Evolutionary conservation across 2,113 vertebrate genomes (phyloP), one percentile per base, ranked within the genome.

Genomic region (Mesembrinibis cayennensis): DNA sequence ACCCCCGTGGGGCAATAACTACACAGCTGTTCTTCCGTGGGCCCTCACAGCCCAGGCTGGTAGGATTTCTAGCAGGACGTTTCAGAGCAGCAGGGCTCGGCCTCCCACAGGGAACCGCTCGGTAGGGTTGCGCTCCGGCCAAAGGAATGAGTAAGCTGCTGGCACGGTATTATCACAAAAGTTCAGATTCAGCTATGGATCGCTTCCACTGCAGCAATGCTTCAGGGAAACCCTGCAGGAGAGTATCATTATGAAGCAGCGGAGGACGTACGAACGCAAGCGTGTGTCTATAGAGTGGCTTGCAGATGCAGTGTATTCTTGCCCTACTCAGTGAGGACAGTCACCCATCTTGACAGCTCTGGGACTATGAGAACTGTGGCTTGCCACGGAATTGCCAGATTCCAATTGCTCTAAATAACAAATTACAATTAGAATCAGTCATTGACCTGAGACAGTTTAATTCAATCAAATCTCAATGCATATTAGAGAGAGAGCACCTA

Each of bases 81-180:
- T 87, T 70, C 73, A 93, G 36, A 82, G 87, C 61, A 76, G 69
- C 26, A 25, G 0, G 2, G 70, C 65, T 59, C 72, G 20, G 52
- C 55, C 76, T 93, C 90, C 83, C 19, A 1, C 73, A 36, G 87
- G 92, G 92, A 93, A 16, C 56, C 23, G 5, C 91, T 86, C 13
- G 0, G 49, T 4, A 69, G 81, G 87, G 82, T 82, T 59, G 90
- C 3, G 0, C 63, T 3, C 15, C 58, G 76, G 92, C 82, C 94
- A 71, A 11, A 52, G 83, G 9, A 74, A 42, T 56, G 91, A 95
- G 81, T 12, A 53, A 95, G n/a, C 76, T 87, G 77, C 84, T 97
- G 97, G 78, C 81, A 95, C 26, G 0, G 45, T 16, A 23, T 10
- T 21, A 58, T 4, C 81, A 38, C 13, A 9, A 26, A 58, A 79